phyloP scores from a whole-genome alignment of 1,140 invertebrate species.

The Psix sp. region DNA sequence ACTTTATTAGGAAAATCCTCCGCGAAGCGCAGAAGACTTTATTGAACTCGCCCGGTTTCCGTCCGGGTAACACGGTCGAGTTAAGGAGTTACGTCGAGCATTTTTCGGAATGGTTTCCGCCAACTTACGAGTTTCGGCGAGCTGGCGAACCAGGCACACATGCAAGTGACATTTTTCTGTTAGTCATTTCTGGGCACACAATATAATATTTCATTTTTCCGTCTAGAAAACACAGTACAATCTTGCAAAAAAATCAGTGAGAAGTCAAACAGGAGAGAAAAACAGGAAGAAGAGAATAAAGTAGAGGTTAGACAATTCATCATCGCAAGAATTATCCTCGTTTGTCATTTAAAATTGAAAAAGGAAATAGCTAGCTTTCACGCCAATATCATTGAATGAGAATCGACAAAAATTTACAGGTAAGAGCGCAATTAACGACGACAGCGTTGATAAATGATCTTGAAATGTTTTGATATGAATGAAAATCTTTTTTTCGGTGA shows the following conservation, averaged over 20 bases:
- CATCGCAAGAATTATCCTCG: conserved; percentile 51
- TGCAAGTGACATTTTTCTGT: conserved; percentile 60
- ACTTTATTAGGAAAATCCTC: conserved; percentile 55
- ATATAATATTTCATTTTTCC: conserved; percentile 61
- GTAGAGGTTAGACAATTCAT: conserved; percentile 43
- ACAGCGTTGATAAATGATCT: conserved; percentile 38
- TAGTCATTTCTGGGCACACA: conserved; percentile 56
- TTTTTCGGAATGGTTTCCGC: conserved; percentile 59
- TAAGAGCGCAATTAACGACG: conserved; percentile 41
- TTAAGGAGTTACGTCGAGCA: conserved; percentile 56
- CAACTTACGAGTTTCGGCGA: conserved; percentile 58
- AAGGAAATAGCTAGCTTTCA: conserved; percentile 32
- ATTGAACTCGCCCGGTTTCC: conserved; percentile 58
- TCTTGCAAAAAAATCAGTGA: conserved; percentile 37
- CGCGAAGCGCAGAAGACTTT: conserved; percentile 53
- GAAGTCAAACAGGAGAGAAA: conserved; percentile 9
- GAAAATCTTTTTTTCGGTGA: conserved; percentile 24
- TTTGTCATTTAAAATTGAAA: conserved; percentile 59
- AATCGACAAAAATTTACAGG: conserved; percentile 50
- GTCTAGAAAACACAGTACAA: conserved; percentile 45
- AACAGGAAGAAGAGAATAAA: conserved; percentile 41
- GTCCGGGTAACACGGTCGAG: conserved; percentile 56
- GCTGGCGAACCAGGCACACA: conserved; percentile 43
- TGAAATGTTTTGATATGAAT: conserved; percentile 38
- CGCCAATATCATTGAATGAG: conserved; percentile 22